Base-by-base conservation (phyloP, 2,888 invertebrate genomes). In the Notocelia uddmanniana region DNA sequence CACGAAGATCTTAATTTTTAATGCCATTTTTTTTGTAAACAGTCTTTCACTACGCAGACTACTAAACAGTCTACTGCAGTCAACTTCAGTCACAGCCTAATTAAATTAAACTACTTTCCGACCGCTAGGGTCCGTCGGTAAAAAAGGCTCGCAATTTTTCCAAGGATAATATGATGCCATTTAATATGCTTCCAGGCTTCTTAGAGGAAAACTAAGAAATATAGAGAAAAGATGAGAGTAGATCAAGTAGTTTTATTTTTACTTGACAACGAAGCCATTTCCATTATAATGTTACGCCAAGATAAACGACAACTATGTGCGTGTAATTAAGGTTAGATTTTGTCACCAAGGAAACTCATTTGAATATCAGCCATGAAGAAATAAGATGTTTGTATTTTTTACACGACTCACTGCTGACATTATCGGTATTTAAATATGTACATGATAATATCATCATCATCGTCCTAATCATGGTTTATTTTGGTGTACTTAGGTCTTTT, bases 81-180 rank as follows among this genome's bases (percentile, higher is more conserved):
- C 52, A 64, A 54, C 67, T 34, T 34, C 31, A 64, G 67, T 31
- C 45, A 15, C 11, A 45, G 48, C 64, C 34, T 68, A 68, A 68
- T 57, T 68, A 45, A 45, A 58, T 58, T 68, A 34, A 68, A 63
- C 54, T 57, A 45, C 31, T 48, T 58, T 57, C 34, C 58, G 57
- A 48, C 67, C 58, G 45, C 63, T 45, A 58, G 45, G 21, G 62
- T 58, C 45, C 48, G 57, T 55, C 26, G 41, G 45, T 48, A 67
- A 74, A 64, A 74, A 70, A 45, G 62, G 69, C 37, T 21, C 11
- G 63, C 68, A 63, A 73, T 73, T 73, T 74, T 68, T 64, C 73
- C 66, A 13, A 50, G 52, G 64, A 50, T 54, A 74, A 72, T 63
- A 71, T 54, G 57, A 52, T 57, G 52, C 63, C 55, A 15, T 13